These are phyloP conservation scores for Helicoverpa assulta DNA, from an alignment of 2,888 invertebrate genomes.

Conservation along the genomic window DNA sequence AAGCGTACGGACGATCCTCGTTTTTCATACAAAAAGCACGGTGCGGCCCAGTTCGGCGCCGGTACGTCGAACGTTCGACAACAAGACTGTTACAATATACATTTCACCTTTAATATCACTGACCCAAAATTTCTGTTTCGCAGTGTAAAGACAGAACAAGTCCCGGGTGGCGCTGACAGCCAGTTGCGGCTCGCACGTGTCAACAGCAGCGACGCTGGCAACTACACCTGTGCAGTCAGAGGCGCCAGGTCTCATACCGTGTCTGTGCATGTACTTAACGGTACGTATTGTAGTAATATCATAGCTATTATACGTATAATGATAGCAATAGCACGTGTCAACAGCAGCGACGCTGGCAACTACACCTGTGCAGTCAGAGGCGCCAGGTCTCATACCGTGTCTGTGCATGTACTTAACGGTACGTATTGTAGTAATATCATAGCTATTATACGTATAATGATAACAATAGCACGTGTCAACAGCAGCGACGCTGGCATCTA, in stretches of 20 bases:
- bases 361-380: constrained; percentile 93
- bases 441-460: not conserved
- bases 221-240: constrained; percentile 93
- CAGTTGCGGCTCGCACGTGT: constrained; percentile 85
- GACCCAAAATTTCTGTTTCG: constrained; percentile 15
- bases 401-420: constrained; percentile 93
- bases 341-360: constrained; percentile 92
- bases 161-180: constrained; percentile 87
- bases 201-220: constrained; percentile 91
- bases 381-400: constrained; percentile 91
- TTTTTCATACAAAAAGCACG: too few species aligned
- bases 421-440: constrained; percentile 60
- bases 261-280: constrained; percentile 93
- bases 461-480: constrained; percentile 86
- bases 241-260: constrained; percentile 92
- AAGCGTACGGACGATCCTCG: too few species aligned
- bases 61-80: too few species aligned
- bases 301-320: not conserved
- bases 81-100: too few species aligned
- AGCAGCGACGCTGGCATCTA: constrained; percentile 92
- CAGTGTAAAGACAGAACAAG: constrained; percentile 88
- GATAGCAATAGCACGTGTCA: constrained; percentile 86
- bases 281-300: constrained; percentile 74
- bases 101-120: not conserved
- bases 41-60: too few species aligned